phyloP scores from a whole-genome alignment of 2,113 vertebrate genomes.

The Calyptomena viridis region DNA sequence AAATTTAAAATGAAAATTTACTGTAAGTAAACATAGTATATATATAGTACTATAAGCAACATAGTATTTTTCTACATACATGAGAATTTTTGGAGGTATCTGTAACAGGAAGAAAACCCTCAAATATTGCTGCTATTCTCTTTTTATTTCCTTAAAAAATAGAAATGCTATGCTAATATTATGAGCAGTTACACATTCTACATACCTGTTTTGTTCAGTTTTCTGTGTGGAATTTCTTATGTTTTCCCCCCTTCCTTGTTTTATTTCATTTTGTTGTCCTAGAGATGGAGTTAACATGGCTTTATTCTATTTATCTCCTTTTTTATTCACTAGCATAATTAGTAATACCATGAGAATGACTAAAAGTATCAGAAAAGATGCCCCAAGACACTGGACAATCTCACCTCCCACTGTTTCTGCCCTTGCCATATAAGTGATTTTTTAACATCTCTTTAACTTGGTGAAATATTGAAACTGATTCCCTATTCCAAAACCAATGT shows the following conservation, averaged over 20 bases:
- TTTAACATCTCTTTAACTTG: background rate
- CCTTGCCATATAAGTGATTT: background rate
- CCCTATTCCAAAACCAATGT: background rate
- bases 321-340: background rate
- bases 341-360: background rate
- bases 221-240: background rate
- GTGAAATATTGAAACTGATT: background rate
- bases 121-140: background rate
- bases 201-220: background rate
- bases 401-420: background rate
- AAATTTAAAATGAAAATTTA: too few relatives aligned
- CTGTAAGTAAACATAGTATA: too few relatives aligned
- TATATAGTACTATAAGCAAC: background rate
- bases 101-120: background rate
- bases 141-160: background rate
- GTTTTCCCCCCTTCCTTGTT: background rate
- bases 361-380: background rate
- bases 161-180: background rate
- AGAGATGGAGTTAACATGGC: background rate
- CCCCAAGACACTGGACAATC: background rate
- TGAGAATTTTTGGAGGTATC: background rate
- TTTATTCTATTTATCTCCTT: background rate
- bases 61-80: background rate
- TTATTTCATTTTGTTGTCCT: constrained; percentile 1
- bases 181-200: background rate